Evolutionary conservation across 2,888 invertebrate species (phyloP), one percentile per base, ranked within the genome.

Genomic region (Tribolium freemani): DNA sequence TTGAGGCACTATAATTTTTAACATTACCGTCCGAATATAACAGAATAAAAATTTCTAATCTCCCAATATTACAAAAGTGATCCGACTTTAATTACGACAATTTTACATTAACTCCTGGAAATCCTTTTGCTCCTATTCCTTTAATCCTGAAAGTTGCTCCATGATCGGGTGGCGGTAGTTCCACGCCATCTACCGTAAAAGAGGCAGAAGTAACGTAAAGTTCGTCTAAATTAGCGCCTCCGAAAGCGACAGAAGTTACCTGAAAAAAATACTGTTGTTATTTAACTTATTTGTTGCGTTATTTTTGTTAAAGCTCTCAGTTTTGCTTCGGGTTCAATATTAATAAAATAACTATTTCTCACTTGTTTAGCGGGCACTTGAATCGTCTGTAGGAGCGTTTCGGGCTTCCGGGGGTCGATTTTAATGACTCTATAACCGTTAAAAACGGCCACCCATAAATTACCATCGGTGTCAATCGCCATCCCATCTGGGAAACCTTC

Each of bases 391-490:
- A 93, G 85, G 0, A 93, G 83, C 73, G 89, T 88, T 66, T 56
- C 91, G 88, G 54, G 80, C 69, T 85, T 84, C 8, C 82, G 83
- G 0, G 91, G 91, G 81, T 91, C 89, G 26, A 92, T 87, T 83
- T 90, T 81, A 10, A 85, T 78, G 48, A 93, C 88, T 82, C 90
- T 89, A n/a, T 90, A 88, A 0, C 91, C 93, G 75, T 90, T 90
- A 81, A 92, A 94, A 81, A 92, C 91, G 58, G 94, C 93, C 53
- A 95, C 89, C 93, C 94, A 95, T 8, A 95, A 87, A 83, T 93
- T 93, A 3, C 92, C 94, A 74, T 94, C 91, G 0, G 89, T 88
- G 86, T 95, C 95, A 67, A 94, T 93, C 73, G 93, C 92, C 93
- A 95, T 93, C 16, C 93, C 93, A 86, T 93, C 93, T 70, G 91